phyloP scores from a whole-genome alignment of 2,113 vertebrate species.

The Elaphurus davidianus region DNA sequence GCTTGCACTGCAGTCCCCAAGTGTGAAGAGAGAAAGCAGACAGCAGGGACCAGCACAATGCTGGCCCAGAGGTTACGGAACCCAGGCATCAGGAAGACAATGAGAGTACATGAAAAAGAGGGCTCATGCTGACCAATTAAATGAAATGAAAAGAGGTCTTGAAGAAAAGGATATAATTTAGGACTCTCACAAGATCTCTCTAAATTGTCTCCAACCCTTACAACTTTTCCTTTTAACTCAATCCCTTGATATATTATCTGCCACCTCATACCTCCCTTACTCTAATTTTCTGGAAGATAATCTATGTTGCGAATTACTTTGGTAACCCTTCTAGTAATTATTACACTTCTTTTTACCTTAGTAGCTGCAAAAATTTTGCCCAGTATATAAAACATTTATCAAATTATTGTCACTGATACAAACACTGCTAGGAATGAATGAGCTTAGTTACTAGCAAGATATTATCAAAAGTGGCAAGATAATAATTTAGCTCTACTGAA shows the following conservation, averaged over 20 bases:
- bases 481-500: background rate
- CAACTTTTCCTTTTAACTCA: background rate
- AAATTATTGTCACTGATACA: background rate
- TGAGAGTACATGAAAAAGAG: background rate
- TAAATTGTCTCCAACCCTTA: background rate
- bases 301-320: background rate
- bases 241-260: background rate
- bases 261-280: background rate
- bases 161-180: background rate
- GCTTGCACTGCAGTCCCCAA: background rate
- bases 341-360: background rate
- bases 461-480: background rate
- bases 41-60: background rate
- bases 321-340: conserved; percentile 18
- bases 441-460: background rate
- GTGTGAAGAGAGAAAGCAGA: background rate
- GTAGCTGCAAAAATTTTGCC: background rate
- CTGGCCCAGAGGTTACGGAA: background rate
- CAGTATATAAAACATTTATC: background rate
- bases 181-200: background rate
- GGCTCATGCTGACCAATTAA: background rate
- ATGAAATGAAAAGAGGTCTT: background rate
- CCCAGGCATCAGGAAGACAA: background rate
- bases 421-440: background rate
- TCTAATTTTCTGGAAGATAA: background rate